Percentiles rank a stretch among this genome's conserved stretches.
phyloP scores from a whole-genome alignment of 2,888 invertebrate genomes.

The Eudasyphora cyanicolor region DNA sequence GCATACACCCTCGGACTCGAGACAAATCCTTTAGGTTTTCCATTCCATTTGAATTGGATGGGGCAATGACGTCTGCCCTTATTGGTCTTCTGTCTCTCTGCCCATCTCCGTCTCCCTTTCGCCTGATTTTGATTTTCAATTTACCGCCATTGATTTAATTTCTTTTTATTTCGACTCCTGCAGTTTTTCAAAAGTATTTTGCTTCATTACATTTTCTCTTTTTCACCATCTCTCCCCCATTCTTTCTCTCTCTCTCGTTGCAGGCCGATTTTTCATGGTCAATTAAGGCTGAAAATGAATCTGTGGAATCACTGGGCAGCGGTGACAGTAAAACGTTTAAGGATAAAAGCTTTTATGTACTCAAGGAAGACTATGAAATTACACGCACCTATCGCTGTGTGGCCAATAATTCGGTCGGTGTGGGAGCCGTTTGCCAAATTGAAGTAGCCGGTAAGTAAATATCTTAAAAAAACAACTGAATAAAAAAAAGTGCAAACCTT shows the following conservation, averaged over 20 bases:
- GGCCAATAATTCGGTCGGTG: slow-evolving; percentile 91
- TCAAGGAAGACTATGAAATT: slow-evolving; percentile 83
- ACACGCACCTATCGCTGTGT: slow-evolving; percentile 90
- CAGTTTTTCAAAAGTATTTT: too few species aligned
- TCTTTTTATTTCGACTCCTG: slow-evolving; percentile 27
- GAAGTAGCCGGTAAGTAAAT: slow-evolving; percentile 84
- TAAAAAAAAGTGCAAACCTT: too few species aligned
- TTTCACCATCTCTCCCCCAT: background rate
- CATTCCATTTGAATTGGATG: background rate
- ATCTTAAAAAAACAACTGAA: too few species aligned
- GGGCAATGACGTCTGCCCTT: background rate
- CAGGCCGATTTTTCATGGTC: slow-evolving; percentile 90
- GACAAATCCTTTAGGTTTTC: background rate
- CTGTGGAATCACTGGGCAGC: slow-evolving; percentile 82
- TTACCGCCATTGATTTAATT: slow-evolving; percentile 23
- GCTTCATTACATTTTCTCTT: too few species aligned
- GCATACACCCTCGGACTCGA: background rate
- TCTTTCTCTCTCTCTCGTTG: slow-evolving; percentile 54
- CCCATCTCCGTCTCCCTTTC: background rate
- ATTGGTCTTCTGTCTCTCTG: background rate
- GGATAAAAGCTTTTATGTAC: slow-evolving; percentile 82
- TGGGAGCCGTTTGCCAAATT: slow-evolving; percentile 83
- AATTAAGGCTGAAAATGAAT: slow-evolving; percentile 91
- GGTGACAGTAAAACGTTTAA: slow-evolving; percentile 72
- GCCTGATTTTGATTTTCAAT: slow-evolving; percentile 5